Base-by-base conservation (phyloP, 1,140 invertebrate species). In the Leptinotarsa defecta region DNA sequence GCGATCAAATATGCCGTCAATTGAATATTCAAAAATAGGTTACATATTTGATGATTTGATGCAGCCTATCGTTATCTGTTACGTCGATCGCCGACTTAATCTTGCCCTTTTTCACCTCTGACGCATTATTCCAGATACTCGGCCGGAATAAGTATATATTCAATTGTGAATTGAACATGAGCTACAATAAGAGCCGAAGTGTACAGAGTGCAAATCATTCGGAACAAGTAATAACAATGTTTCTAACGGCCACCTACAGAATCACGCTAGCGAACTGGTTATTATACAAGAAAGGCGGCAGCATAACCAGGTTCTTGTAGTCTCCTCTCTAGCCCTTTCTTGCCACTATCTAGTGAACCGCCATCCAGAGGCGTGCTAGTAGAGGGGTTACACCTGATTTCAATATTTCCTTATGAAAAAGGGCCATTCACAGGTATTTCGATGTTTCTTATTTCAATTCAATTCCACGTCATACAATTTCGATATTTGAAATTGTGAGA, bases 221-320 rank as follows among this genome's bases (percentile, higher is more conserved):
- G 73, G 76, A 78, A 80, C 78, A 78, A 77, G 76, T 80, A 80
- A 80, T 80, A 80, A 80, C 78, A 80, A 80, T 80, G 78, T 80
- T 74, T 76, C 76, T 78, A 77, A 71, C 76, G 78, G 78, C 78
- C 78, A 80, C 78, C 78, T 80, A 80, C 78, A 77, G 77, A 76
- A 73, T 78, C 77, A 78, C 77, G 77, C 71, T 78, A 24, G 67
- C 62, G 74, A 80, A 80, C 78, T 80, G 73, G 76, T 80, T 80
- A 78, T 79, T 77, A 77, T 74, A 77, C 65, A 77, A 73, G 71
- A 73, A 65, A 73, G 71, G 71, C 71, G 71, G 71, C 71, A 64
- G 63, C 62, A 73, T 73, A 62, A 48, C 63, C 57, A 64, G 24
- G 24, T 64, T 43, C 63, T 65, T 57, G 24, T 34, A 48, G 27